Evolutionary conservation across 2,797 vertebrate species (phyloP), one percentile per base, ranked within the genome.

Genomic region (Novumbra hubbsi): DNA sequence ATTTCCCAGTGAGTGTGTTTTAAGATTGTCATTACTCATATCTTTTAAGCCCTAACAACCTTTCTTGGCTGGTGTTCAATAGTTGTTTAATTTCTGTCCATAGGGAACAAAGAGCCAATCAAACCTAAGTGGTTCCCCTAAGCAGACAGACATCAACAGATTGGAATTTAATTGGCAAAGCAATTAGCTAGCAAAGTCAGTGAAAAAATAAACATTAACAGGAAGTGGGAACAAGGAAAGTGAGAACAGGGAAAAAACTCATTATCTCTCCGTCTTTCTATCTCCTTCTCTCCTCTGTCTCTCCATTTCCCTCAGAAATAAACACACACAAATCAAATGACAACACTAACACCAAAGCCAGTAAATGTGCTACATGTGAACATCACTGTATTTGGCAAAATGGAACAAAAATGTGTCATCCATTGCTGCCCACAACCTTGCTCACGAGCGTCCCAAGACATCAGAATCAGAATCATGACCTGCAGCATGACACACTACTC

Each of bases 161-260:
- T 50, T 32, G 30, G 49, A 73, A 16, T 66, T 8, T 66, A 66
- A 73, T 21, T 73, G 17, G 62, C 45, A 28, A 17, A 49, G 15
- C 16, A 45, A 72, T 49, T 49, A 64, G 5, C 32, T 63, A 11
- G 62, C 27, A 64, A 27, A 32, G n/a, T 11, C 12, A 45, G 41
- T 2, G 5, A 38, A 6, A 15, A 73, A 3, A 30, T 6, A 14
- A 8, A 11, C 15, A n/a, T 30, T 17, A 50, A 28, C 27, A 70
- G 16, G 21, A 28, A 27, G 12, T 30, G 7, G 48, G 38, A n/a
- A n/a, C n/a, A n/a, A n/a, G 52, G 52, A 55, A 32, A 28, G 17
- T 49, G 30, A n/a, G 52, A 32, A 55, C 19, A 28, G 17, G 28
- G 30, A 28, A 48, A 70, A 3, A 30, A 55, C 12, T 50, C 14